Evolutionary conservation across 2,888 invertebrate genomes (phyloP), one percentile per base, ranked within the genome.

Genomic region (Macaria notata): DNA sequence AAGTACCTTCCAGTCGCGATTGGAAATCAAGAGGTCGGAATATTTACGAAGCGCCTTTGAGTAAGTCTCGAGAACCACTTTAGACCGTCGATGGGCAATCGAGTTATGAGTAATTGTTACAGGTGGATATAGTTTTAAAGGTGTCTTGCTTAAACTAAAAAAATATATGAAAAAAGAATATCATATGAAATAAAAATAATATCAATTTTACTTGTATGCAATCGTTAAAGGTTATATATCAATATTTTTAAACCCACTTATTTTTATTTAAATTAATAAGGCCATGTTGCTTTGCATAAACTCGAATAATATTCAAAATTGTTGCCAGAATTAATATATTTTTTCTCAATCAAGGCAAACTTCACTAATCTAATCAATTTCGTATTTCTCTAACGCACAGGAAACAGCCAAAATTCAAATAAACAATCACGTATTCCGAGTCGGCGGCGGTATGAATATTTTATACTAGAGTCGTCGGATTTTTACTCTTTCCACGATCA

Each of bases 51-150:
- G 79, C 73, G 74, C 75, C 73, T 78, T 72, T 71, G 81, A 79
- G 36, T 58, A 65, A 70, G 84, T 88, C 88, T 86, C 87, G 46
- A 86, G 67, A 82, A 79, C 79, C 84, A 82, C 86, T 87, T 83
- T 82, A 86, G 81, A 81, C 76, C 77, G 65, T 83, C 84, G 86
- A 88, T 84, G 85, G 86, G 84, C 82, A 81, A 83, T 85, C 75
- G 73, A 81, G 79, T 81, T 80, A 79, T 68, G 70, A n/a, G 33
- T 50, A 47, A 46, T 46, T 46, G 36, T 46, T 45, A 19, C 46
- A 48, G 38, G 45, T 41, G 31, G 9, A 41, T 19, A 19, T 19
- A 19, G 19, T 19, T 19, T 19, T 19, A 31, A 45, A 19, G 19
- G 19, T 19, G 19, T 19, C 19, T 19, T 19, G 19, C 19, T 19